A percentile compares a stretch with the other conserved stretches of the same genome.
These are phyloP conservation scores for Chiloscyllium plagiosum DNA, from an alignment of 2,113 vertebrate species.

Conservation along the genomic window DNA sequence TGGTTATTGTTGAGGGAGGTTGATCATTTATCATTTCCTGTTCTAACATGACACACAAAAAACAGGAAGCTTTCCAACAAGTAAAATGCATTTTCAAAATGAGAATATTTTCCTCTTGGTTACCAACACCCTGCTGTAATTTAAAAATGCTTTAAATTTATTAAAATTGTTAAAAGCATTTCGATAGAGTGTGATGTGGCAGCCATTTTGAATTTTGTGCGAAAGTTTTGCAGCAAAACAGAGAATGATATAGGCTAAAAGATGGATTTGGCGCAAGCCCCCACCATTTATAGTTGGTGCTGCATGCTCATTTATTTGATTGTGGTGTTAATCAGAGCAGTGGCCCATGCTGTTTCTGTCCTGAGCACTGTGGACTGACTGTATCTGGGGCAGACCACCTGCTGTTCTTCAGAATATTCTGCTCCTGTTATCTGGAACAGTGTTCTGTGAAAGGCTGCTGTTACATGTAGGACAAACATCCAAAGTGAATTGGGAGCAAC, in stretches of 20 bases:
- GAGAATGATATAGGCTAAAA: neutral
- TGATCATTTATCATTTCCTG: neutral
- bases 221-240: neutral
- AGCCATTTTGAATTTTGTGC: neutral
- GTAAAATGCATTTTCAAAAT: neutral
- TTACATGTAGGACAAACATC: too few species aligned
- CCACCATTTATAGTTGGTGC: too few species aligned
- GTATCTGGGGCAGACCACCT: too few species aligned
- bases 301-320: too few species aligned
- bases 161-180: neutral
- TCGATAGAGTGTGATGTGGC: neutral
- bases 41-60: neutral
- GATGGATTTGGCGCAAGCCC: too few species aligned
- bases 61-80: neutral
- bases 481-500: too few species aligned
- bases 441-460: too few species aligned
- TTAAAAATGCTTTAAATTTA: neutral
- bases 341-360: too few species aligned
- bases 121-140: neutral
- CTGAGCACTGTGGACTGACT: too few species aligned
- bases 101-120: neutral
- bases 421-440: too few species aligned
- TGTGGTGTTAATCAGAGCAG: too few species aligned
- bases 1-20: neutral
- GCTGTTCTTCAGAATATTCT: too few species aligned